Conservation (phyloP, 1,140 invertebrate species). For the Calephelis nemesis region DNA sequence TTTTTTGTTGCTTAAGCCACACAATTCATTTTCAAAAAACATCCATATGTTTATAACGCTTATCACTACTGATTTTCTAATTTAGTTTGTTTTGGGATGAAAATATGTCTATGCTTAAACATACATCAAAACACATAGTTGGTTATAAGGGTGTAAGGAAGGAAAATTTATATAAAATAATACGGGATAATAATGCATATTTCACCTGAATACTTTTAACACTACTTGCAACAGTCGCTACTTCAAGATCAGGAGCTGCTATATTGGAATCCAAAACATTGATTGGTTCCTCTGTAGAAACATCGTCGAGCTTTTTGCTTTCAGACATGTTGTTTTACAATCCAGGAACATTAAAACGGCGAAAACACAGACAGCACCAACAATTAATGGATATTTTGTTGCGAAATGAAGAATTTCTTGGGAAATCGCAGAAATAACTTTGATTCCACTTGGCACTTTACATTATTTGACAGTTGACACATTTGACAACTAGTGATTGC, state of each 20-base stretch:
- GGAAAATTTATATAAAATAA: conserved; percentile 1
- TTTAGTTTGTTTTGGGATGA: too few species aligned
- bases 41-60: not conserved
- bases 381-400: not conserved
- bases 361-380: conserved; percentile 27
- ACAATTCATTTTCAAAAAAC: conserved; percentile 16
- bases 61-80: not conserved
- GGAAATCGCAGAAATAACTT: conserved; percentile 34
- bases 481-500: too few species aligned
- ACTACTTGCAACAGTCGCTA: conserved; percentile 57
- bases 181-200: conserved; percentile 26
- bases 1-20: too few species aligned
- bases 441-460: conserved; percentile 52
- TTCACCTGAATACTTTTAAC: conserved; percentile 60
- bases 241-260: conserved; percentile 54
- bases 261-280: conserved; percentile 54
- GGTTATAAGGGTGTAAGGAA: not conserved
- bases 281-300: conserved; percentile 50
- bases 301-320: conserved; percentile 62
- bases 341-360: conserved; percentile 61
- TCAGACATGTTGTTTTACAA: conserved; percentile 59
- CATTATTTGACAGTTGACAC: conserved; percentile 44
- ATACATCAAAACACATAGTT: not conserved
- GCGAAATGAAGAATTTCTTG: conserved; percentile 8
- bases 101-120: too few species aligned